Evolutionary conservation across 2,113 vertebrate species (phyloP).

Genomic region (Pseudorasbora parva): DNA sequence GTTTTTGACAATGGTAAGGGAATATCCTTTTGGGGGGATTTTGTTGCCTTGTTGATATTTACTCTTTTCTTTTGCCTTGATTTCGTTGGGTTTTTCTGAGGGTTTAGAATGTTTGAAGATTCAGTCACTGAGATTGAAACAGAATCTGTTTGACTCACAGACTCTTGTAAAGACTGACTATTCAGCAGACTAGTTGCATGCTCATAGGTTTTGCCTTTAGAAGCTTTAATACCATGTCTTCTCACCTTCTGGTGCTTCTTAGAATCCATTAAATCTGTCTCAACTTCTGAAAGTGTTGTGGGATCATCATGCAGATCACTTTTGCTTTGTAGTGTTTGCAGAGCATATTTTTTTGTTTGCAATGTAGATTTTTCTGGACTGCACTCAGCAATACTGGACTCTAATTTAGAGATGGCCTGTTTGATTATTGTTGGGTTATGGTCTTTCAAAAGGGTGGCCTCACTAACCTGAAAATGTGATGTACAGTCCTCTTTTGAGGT

Average conservation of each 20-base stretch:
- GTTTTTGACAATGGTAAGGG: background rate
- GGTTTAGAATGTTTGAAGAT: background rate
- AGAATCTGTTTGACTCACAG: background rate
- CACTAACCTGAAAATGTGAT: conserved; percentile 13
- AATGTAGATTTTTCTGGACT: background rate
- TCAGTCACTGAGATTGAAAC: background rate
- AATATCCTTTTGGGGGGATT: conserved; percentile 13
- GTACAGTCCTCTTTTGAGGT: background rate
- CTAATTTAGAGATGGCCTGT: background rate
- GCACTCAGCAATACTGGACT: background rate
- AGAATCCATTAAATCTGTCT: background rate
- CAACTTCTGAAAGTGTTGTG: background rate
- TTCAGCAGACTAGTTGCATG: background rate
- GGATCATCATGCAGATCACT: background rate
- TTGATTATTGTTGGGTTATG: background rate
- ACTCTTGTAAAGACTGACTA: background rate
- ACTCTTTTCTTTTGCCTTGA: conserved; percentile 1
- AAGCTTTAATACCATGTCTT: background rate
- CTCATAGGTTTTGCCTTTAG: background rate
- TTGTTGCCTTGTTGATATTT: background rate
- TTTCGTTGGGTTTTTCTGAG: background rate
- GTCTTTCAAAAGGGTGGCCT: background rate
- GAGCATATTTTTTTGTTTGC: background rate
- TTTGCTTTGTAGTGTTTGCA: conserved; percentile 1
- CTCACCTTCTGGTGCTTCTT: background rate